Percentiles rank a stretch among this genome's conserved stretches.
Conservation (phyloP, 2,113 vertebrate genomes). For the Halcyon senegalensis region DNA sequence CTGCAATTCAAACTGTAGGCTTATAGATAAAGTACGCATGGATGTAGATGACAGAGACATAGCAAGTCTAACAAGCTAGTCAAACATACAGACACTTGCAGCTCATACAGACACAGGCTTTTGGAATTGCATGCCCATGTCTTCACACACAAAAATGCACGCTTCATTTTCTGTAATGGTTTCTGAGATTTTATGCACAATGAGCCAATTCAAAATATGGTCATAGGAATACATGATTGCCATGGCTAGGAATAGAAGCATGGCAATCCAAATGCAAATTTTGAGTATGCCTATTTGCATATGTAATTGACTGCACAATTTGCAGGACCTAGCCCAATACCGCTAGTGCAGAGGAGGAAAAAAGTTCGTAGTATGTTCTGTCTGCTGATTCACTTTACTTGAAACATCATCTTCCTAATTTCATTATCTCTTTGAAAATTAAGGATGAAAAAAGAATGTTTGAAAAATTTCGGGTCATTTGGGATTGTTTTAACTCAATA, state of each 20-base stretch:
- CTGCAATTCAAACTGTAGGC: background rate
- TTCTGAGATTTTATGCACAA: background rate
- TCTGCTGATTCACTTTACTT: background rate
- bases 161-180: background rate
- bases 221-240: background rate
- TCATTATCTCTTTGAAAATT: background rate
- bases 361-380: background rate
- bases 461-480: slow-evolving; percentile 24
- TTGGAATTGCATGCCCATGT: background rate
- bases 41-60: background rate
- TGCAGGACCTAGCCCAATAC: background rate
- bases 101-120: background rate
- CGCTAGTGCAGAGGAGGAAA: background rate
- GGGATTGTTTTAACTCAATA: background rate
- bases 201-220: background rate
- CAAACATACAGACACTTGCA: background rate
- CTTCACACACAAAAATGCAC: background rate
- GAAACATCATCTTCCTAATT: background rate
- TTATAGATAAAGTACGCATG: background rate
- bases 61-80: background rate
- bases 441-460: background rate
- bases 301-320: background rate
- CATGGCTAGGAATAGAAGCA: background rate
- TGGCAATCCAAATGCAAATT: background rate
- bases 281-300: background rate